Base-by-base conservation (phyloP, 2,797 vertebrate species). In the Hozukius guyotensis region DNA sequence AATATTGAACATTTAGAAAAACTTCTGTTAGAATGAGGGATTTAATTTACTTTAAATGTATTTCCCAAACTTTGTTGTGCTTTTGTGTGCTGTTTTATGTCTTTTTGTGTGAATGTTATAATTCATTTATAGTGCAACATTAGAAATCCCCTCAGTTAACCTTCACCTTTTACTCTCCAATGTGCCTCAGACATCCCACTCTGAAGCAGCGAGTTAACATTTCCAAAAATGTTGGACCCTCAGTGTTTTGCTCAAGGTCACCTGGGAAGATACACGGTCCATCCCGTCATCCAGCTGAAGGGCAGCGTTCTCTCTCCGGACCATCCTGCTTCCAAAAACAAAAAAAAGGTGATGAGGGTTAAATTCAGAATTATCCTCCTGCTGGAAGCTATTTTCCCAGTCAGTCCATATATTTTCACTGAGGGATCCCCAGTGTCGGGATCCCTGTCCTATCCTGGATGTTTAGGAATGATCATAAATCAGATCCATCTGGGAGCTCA, bases 401-500 rank as follows among this genome's bases (percentile, higher is more conserved):
- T 74, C 66, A 24, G n/a, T 74, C 31, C 38, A 61, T 65, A 22
- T 79, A 55, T 86, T 87, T 84, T 84, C 16, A 77, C 62, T 24
- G 22, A 69, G 62, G 11, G 57, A 65, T 83, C 74, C 61, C 72
- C 46, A 7, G 36, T 65, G 77, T 84, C 77, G 61, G 77, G 55
- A 72, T 76, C 84, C 63, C n/a, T 65, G 66, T 69, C 53, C 61
- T 74, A 57, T 66, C 69, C 73, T 36, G 52, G 53, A 72, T 78
- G 77, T 88, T 87, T 84, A 49, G 74, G 81, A 77, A 65, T 62
- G 42, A 72, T 46, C 27, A 72, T 76, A 83, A 89, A 93, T 79
- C 72, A 82, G 79, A 65, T 80, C 87, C 90, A 89, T 89, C 70
- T 92, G 86, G 86, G 63, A 68, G 53, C 32, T 32, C 14, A 20